These are phyloP conservation scores for Bos indicus DNA, from an alignment of 2,113 vertebrate species.

Conservation along the genomic window DNA sequence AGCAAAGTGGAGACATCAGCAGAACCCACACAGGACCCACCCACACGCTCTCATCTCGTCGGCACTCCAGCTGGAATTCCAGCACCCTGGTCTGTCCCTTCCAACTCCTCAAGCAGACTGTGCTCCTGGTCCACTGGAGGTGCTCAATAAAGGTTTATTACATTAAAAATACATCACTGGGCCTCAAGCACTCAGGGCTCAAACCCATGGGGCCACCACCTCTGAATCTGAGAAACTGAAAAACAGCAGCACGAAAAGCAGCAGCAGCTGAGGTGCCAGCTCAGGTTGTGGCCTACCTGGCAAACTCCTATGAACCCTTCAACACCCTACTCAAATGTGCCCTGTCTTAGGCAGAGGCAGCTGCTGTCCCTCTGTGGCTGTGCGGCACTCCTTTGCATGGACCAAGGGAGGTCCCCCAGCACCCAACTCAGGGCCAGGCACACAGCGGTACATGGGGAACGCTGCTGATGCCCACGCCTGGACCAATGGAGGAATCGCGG, in stretches of 20 bases:
- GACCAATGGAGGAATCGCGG: rapidly evolving
- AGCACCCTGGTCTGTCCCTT: not conserved
- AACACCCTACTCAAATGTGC: not conserved
- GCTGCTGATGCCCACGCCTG: rapidly evolving
- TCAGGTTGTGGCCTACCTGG: not conserved
- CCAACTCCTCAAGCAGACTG: not conserved
- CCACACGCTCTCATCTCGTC: rapidly evolving
- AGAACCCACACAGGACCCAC: not conserved
- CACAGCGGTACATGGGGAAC: rapidly evolving
- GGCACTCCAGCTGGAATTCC: not conserved
- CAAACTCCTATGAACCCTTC: not conserved
- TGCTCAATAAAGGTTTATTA: conserved; percentile 44
- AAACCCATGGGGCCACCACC: not conserved
- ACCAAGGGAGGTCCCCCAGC: rapidly evolving
- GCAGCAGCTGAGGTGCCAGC: not conserved
- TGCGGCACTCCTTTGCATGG: rapidly evolving
- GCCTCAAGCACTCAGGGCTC: not conserved
- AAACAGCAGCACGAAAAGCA: not conserved
- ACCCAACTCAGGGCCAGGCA: not conserved
- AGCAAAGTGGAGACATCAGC: not conserved
- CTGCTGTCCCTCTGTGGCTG: not conserved
- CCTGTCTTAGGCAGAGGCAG: not conserved
- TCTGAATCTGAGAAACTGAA: not conserved
- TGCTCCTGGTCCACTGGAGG: not conserved
- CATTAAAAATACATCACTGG: not conserved